These are phyloP conservation scores for Ceratoteleas bidentatus DNA, from an alignment of 1,140 invertebrate genomes.

Conservation along the genomic window DNA sequence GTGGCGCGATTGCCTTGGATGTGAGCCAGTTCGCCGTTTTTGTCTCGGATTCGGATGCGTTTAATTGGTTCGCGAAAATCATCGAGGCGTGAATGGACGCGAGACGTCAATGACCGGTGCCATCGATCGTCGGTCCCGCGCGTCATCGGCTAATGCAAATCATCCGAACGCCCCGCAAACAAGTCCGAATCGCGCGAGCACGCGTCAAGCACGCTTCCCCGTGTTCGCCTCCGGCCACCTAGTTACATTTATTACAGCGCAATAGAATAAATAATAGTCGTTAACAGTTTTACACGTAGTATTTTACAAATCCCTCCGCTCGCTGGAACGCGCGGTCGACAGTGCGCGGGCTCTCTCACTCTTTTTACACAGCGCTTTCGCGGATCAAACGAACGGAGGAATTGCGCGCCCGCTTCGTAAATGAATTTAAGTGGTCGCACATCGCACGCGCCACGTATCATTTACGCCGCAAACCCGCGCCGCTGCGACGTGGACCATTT, in stretches of 20 bases:
- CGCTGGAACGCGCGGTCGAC: not conserved
- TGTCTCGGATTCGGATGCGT: constrained; percentile 37
- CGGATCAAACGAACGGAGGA: no score
- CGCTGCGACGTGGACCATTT: no score
- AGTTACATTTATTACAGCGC: constrained; percentile 49
- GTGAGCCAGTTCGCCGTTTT: constrained; percentile 65
- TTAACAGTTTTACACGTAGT: constrained; percentile 47
- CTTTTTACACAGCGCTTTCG: no score
- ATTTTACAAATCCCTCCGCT: constrained; percentile 43
- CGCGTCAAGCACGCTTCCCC: constrained; percentile 31
- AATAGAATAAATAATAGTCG: constrained; percentile 50
- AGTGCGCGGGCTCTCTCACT: no score
- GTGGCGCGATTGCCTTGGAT: constrained; percentile 68
- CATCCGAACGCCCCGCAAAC: constrained; percentile 30
- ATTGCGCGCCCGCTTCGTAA: no score
- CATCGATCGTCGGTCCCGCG: constrained; percentile 32
- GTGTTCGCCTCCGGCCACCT: constrained; percentile 27
- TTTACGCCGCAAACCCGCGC: no score
- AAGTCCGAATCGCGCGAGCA: constrained; percentile 28
- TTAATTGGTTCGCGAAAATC: constrained; percentile 48
- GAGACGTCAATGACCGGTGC: constrained; percentile 38
- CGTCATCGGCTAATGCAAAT: constrained; percentile 49
- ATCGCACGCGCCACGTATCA: no score
- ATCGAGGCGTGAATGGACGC: constrained; percentile 46
- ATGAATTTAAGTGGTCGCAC: no score